Conservation (phyloP, 2,113 vertebrate species). For the Macrotus californicus region DNA sequence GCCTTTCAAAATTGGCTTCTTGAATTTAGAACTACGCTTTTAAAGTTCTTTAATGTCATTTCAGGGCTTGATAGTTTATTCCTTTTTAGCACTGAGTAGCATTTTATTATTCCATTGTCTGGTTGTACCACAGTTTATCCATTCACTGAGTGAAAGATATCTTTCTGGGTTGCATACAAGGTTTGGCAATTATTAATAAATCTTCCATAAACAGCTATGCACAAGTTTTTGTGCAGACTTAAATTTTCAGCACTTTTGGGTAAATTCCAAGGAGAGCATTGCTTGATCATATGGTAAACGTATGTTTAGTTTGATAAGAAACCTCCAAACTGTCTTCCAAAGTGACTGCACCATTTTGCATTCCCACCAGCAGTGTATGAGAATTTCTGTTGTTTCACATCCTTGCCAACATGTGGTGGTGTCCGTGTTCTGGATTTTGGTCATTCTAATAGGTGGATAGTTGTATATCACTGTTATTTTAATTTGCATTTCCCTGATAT, state of each 20-base stretch:
- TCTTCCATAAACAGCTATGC: neutral
- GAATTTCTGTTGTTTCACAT: neutral
- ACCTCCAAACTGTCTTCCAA: neutral
- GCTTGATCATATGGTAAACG: neutral
- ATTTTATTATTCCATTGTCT: neutral
- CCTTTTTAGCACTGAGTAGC: neutral
- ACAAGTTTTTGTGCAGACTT: neutral
- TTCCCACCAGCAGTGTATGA: neutral
- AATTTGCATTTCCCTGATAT: neutral
- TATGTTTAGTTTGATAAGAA: neutral
- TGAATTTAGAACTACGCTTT: neutral
- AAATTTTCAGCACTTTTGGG: neutral
- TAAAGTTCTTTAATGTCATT: neutral
- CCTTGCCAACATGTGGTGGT: neutral
- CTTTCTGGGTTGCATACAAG: neutral
- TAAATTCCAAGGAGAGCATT: neutral
- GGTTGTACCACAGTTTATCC: neutral
- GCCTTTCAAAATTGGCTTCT: neutral
- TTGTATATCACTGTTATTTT: neutral
- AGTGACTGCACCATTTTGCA: neutral
- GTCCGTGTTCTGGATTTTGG: neutral
- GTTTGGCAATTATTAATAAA: neutral
- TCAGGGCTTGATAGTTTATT: neutral
- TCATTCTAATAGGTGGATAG: neutral
- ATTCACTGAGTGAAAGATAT: neutral